These are phyloP conservation scores for Agrilus cyanescens DNA, from an alignment of 2,888 invertebrate genomes.

Conservation along the genomic window DNA sequence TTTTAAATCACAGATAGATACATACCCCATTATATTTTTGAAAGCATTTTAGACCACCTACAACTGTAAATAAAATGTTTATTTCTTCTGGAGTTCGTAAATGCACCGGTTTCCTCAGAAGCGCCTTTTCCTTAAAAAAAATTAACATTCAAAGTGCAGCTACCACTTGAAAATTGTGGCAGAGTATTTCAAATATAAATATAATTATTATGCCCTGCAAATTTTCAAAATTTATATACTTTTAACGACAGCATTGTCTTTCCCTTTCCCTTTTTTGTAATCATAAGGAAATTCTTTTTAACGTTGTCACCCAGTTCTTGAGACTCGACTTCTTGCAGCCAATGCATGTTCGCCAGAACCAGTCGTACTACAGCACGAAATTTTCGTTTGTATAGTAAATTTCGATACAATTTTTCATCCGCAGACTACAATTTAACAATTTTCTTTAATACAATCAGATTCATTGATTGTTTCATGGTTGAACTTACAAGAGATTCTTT, in stretches of 20 bases:
- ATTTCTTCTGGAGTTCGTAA: conserved; percentile 49
- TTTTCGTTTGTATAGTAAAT: conserved; percentile 29
- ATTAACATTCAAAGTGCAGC: conserved; percentile 2
- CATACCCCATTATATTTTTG: conserved; percentile 45
- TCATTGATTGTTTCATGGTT: no score
- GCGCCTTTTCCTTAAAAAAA: conserved; percentile 43
- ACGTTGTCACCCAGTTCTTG: conserved; percentile 37
- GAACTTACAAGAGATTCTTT: no score
- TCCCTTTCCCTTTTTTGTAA: conserved; percentile 28
- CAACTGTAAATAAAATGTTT: conserved; percentile 42
- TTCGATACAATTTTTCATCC: no score
- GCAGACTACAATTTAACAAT: no score
- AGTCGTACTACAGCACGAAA: conserved; percentile 45
- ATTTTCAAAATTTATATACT: conserved; percentile 24
- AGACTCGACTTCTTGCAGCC: conserved; percentile 43
- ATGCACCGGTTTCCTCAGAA: conserved; percentile 43
- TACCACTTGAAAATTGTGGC: conserved; percentile 1
- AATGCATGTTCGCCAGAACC: conserved; percentile 44
- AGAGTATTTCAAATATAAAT: no score
- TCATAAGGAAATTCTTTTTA: conserved; percentile 39
- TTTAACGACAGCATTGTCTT: conserved; percentile 39
- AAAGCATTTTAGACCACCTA: conserved; percentile 51
- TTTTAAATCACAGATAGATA: not conserved
- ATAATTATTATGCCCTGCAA: no score
- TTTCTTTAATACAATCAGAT: no score